phyloP scores from a whole-genome alignment of 2,888 invertebrate species.

The Steromphala cineraria region DNA sequence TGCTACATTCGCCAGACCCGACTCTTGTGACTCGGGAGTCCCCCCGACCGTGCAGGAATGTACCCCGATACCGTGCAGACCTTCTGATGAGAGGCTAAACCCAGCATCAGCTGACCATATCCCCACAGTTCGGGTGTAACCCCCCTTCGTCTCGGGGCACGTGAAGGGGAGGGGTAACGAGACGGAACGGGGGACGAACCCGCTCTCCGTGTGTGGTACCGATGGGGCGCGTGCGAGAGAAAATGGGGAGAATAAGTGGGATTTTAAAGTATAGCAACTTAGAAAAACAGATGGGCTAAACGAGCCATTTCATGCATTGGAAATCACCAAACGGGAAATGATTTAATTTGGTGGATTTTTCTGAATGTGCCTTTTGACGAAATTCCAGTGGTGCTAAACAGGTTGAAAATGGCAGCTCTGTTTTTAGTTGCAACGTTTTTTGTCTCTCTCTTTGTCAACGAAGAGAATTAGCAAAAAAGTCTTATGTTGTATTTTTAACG shows the following conservation, averaged over 20 bases:
- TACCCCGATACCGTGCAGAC: background rate
- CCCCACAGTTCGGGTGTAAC: background rate
- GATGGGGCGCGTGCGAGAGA: background rate
- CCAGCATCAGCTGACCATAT: background rate
- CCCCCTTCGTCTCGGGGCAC: background rate
- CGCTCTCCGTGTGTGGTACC: slow-evolving; percentile 8
- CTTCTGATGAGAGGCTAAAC: background rate
- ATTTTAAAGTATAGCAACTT: background rate
- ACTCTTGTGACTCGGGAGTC: background rate
- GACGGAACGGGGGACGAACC: background rate
- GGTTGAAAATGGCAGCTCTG: background rate
- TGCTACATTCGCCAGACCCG: background rate
- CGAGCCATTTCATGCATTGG: background rate
- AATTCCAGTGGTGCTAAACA: background rate
- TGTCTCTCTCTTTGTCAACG: too few relatives aligned
- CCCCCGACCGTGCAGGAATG: background rate
- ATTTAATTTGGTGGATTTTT: slow-evolving; percentile 9
- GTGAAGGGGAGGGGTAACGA: background rate
- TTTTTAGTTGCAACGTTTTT: background rate
- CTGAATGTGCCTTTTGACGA: background rate
- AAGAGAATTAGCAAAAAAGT: too few relatives aligned
- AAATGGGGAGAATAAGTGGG: background rate
- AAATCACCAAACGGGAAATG: slow-evolving; percentile 14
- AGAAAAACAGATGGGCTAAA: background rate
- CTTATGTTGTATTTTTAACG: too few relatives aligned